Base-by-base conservation (phyloP, 2,797 vertebrate species). In the Dicrostonyx torquatus region DNA sequence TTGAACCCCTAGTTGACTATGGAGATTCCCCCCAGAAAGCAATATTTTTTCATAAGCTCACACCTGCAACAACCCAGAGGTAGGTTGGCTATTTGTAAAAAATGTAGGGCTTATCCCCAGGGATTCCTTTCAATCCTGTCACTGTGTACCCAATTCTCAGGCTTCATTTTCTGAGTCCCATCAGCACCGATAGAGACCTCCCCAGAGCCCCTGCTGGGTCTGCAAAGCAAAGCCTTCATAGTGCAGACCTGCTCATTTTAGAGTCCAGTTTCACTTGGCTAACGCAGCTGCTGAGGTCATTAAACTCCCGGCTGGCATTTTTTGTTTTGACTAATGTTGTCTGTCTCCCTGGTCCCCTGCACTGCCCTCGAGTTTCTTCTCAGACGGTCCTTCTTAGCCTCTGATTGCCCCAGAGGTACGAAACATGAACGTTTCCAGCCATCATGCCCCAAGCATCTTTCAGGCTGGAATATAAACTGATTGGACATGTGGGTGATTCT, bases 21-120 rank as follows among this genome's bases (percentile, higher is more conserved):
- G 62, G 48, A 60, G 22, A 45, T 60, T 60, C 73, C 85, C 64
- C 43, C 10, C 48, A 72, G 76, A 77, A 92, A 68, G 77, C 79
- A 34, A 50, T 48, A 18, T 50, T 48, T 87, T 70, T 96, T 73
- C 48, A 40, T 78, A 45, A 88, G 86, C 62, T 77, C 12, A 2
- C 43, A 18, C 15, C 6, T 31, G 73, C 50, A 68, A 92, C 68
- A n/a, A 18, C 55, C 45, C 89, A 76, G 55, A 90, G 60, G 83
- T 68, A 78, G 75, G 75, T 53, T 83, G 88, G 26, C 89, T 86
- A 75, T 82, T 90, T 79, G 58, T 90, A 86, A 79, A 92, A 85
- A 95, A 83, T 72, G 62, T 34, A 84, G 83, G 68, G 40, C 53
- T n/a, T 68, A 4, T 8, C 60, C 66, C 66, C 53, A 53, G 2